Evolutionary conservation across 2,888 invertebrate species (phyloP).

Genomic region (Apoderus coryli): DNA sequence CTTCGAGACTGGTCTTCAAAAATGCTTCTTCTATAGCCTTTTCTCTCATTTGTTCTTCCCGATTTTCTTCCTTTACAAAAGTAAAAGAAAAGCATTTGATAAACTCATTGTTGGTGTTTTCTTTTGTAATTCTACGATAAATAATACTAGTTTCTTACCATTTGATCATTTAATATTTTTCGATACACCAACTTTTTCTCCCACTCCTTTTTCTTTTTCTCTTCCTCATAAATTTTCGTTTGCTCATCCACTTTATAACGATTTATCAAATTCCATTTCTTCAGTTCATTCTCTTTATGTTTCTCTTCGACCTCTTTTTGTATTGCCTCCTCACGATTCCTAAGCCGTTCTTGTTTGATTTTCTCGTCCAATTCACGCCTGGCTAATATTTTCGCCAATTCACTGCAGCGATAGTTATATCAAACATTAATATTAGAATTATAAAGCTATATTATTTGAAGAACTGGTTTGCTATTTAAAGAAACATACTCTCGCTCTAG

Average conservation of each 20-base stretch:
- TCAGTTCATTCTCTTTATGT: constrained; percentile 32
- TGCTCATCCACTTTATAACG: constrained; percentile 40
- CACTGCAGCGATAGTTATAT: no score
- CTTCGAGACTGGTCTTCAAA: constrained; percentile 28
- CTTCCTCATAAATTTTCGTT: constrained; percentile 33
- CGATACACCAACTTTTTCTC: constrained; percentile 34
- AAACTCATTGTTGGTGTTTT: constrained; percentile 1
- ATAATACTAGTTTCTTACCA: constrained; percentile 28
- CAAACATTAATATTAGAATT: no score
- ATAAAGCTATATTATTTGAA: no score
- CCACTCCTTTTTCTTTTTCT: constrained; percentile 30
- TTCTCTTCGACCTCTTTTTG: constrained; percentile 27
- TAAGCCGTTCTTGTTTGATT: constrained; percentile 22
- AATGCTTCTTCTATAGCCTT: constrained; percentile 30
- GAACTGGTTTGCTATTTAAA: no score
- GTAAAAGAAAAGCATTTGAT: constrained; percentile 1
- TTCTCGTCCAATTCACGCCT: constrained; percentile 25
- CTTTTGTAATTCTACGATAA: constrained; percentile 2
- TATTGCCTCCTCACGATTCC: constrained; percentile 25
- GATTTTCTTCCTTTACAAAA: constrained; percentile 19
- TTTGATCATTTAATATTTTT: constrained; percentile 34
- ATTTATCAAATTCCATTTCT: constrained; percentile 42
- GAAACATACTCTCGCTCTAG: no score
- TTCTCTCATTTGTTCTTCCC: constrained; percentile 14
- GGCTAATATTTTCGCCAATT: constrained; percentile 27